Percentiles rank a stretch among this genome's conserved stretches.
These are phyloP conservation scores for Alentia gelatinosa DNA, from an alignment of 2,888 invertebrate genomes.

Conservation along the genomic window DNA sequence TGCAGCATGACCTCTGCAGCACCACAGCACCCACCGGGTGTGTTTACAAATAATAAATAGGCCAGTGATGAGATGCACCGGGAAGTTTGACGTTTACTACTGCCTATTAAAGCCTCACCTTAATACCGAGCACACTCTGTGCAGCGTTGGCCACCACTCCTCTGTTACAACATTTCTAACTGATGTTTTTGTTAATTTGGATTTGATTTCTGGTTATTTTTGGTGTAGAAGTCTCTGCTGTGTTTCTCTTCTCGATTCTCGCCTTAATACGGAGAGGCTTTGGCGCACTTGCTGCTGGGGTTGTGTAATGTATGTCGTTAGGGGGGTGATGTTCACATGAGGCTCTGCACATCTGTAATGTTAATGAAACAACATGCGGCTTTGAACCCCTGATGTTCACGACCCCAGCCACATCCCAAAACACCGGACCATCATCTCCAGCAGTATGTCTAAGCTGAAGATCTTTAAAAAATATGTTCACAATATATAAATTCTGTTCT, in stretches of 20 bases:
- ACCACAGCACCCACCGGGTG: not conserved
- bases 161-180: not conserved
- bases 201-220: not conserved
- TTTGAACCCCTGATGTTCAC: not conserved
- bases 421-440: no score
- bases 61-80: not conserved
- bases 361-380: not conserved
- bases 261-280: no score
- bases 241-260: no score
- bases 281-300: no score
- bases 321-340: no score
- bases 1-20: slow-evolving; percentile 22
- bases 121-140: not conserved
- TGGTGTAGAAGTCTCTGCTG: no score
- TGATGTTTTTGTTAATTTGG: not conserved
- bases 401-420: not conserved
- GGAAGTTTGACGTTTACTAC: not conserved
- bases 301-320: no score
- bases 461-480: no score
- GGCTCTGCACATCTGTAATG: no score
- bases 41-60: not conserved
- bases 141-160: not conserved
- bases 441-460: no score
- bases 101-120: not conserved
- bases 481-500: no score